Percentiles rank a stretch among this genome's conserved stretches.
Evolutionary conservation across 2,113 vertebrate genomes (phyloP).

Genomic region (Tringa solitaria): DNA sequence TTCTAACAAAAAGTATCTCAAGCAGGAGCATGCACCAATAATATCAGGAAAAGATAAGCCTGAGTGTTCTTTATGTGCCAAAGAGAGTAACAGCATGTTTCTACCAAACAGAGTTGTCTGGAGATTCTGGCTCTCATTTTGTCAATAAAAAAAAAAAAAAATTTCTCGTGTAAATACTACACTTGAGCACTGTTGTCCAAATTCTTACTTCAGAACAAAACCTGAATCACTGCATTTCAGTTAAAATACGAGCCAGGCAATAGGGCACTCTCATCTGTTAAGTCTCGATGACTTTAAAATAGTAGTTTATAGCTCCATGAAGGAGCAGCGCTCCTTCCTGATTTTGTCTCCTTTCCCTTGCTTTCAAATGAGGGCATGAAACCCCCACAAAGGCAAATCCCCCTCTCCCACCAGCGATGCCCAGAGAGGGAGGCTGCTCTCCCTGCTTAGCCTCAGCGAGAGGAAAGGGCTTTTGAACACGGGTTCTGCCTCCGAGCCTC

Average conservation of each 20-base stretch:
- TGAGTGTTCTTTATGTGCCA: rapidly evolving
- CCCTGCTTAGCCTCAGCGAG: background rate
- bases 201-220: background rate
- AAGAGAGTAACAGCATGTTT: background rate
- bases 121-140: background rate
- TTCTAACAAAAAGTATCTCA: background rate
- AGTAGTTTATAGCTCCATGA: background rate
- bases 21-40: background rate
- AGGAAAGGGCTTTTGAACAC: background rate
- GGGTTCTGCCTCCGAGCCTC: rapidly evolving
- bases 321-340: background rate
- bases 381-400: background rate
- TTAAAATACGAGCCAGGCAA: background rate
- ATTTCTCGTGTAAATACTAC: background rate
- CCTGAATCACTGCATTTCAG: background rate
- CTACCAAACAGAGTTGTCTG: background rate
- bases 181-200: background rate
- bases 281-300: background rate
- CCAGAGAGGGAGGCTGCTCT: background rate
- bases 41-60: background rate
- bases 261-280: background rate
- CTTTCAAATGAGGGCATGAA: background rate
- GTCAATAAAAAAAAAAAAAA: background rate
- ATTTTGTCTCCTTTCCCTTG: background rate
- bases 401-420: rapidly evolving